Evolutionary conservation across 2,888 invertebrate genomes (phyloP).

Genomic region (Drosophila antonietae): DNA sequence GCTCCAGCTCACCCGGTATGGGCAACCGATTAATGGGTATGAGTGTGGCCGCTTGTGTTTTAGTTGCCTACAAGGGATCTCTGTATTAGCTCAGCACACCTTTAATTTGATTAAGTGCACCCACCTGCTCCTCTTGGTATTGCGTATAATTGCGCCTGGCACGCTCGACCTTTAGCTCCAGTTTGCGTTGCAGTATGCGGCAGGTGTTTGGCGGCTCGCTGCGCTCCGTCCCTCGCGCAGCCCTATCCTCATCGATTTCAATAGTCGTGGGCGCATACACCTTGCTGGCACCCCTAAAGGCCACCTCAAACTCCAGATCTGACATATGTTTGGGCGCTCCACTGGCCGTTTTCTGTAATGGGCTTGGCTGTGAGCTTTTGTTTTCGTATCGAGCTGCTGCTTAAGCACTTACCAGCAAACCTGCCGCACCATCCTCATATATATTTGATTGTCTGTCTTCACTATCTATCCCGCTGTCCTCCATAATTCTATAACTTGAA

Average conservation of each 20-base stretch:
- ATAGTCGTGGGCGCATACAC: constrained; percentile 64
- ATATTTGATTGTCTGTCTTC: constrained; percentile 81
- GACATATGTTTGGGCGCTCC: constrained; percentile 76
- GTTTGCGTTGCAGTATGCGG: constrained; percentile 84
- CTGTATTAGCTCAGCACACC: not conserved
- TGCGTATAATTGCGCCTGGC: constrained; percentile 84
- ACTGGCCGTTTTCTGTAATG: constrained; percentile 64
- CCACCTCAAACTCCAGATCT: constrained; percentile 82
- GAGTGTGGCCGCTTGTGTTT: constrained; percentile 82
- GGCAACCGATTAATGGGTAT: constrained; percentile 84
- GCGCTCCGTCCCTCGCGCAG: constrained; percentile 50
- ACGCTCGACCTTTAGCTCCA: constrained; percentile 84
- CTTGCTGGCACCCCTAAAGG: constrained; percentile 75
- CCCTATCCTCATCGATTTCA: constrained; percentile 71
- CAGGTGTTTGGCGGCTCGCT: constrained; percentile 83
- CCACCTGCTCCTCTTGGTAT: constrained; percentile 81
- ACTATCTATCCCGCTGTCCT: constrained; percentile 84
- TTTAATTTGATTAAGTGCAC: constrained; percentile 16
- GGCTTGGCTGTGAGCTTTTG: constrained; percentile 44
- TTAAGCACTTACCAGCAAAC: constrained; percentile 61
- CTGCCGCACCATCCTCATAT: constrained; percentile 71
- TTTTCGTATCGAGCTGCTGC: constrained; percentile 17
- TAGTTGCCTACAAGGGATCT: constrained; percentile 72
- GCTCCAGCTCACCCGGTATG: constrained; percentile 83
- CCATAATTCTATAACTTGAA: constrained; percentile 63